A percentile compares a stretch with the other conserved stretches of the same genome.
These are phyloP conservation scores for Lepetodrilus schrolli DNA, from an alignment of 2,888 invertebrate genomes.

Conservation along the genomic window DNA sequence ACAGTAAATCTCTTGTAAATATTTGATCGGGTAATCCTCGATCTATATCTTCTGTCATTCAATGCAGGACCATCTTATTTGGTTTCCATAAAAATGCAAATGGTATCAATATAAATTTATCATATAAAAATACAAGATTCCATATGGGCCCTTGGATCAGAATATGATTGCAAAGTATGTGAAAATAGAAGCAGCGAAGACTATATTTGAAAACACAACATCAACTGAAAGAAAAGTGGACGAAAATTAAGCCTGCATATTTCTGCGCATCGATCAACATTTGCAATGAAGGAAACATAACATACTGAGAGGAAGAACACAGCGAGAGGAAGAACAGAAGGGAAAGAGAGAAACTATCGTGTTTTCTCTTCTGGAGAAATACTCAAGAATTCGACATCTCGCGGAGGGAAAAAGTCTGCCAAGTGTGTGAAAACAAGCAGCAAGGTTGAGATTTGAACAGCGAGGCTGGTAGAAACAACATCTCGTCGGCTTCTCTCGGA, in stretches of 20 bases:
- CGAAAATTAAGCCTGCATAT: constrained; percentile 3
- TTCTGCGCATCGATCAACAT: constrained; percentile 21
- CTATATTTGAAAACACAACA: constrained; percentile 23
- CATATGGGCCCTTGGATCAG: neutral
- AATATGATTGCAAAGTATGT: neutral
- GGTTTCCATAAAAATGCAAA: constrained; percentile 15
- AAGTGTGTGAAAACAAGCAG: constrained; percentile 9
- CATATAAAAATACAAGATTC: neutral
- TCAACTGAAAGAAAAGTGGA: neutral
- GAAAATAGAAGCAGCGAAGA: neutral
- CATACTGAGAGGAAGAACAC: neutral
- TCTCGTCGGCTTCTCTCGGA: neutral
- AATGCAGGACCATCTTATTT: neutral
- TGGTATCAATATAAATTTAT: neutral
- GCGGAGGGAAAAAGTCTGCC: neutral
- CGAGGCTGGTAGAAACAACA: constrained; percentile 10
- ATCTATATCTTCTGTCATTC: too few relatives aligned
- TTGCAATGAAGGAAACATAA: constrained; percentile 10
- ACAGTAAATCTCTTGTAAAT: too few relatives aligned
- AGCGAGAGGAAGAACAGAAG: constrained; percentile 6
- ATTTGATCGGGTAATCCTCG: too few relatives aligned
- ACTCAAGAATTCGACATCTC: constrained; percentile 18
- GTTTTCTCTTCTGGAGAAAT: constrained; percentile 26
- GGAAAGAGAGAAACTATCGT: constrained; percentile 18
- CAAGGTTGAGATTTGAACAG: neutral